Base-by-base conservation (phyloP, 2,888 invertebrate species). In the Drosophila emarginata region DNA sequence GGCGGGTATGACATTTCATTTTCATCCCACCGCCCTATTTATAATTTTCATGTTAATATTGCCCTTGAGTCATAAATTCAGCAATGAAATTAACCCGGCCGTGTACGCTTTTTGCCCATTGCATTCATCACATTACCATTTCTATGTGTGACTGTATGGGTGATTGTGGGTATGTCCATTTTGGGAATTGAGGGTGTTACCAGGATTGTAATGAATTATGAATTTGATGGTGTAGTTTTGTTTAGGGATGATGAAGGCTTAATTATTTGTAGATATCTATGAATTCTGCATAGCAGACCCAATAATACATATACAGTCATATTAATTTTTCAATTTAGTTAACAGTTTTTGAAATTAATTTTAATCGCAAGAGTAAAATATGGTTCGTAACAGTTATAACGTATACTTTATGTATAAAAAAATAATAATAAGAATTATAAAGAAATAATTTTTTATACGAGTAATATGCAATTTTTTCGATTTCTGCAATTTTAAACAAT, bases 21-120 rank as follows among this genome's bases (percentile, higher is more conserved):
- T 75, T 54, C 26, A 14, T 23, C 61, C 58, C 67, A 26, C 26
- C 6, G 62, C 69, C 67, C 70, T 76, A 75, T 86, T 78, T 84
- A 87, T 88, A 89, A 89, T 87, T 84, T 86, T 66, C 82, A 89
- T 89, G 89, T 84, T 89, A 87, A 89, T 88, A 78, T 84, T 77
- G 73, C 89, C 88, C 85, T 77, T 77, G 89, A 84, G 87, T 78
- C 84, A 74, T 71, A 84, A 45, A 77, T 77, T 81, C 82, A 82
- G 79, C 80, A 80, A 84, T 86, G 77, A 84, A 86, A 87, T 87
- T 84, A 80, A 76, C 78, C 76, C 66, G 64, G 53, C 60, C 78
- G 75, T 71, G 79, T 52, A 61, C 11, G 53, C 32, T 54, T 61
- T 79, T 61, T 69, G 70, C 14, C 39, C 26, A 36, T 57, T 66